Base-by-base conservation (phyloP, 2,888 invertebrate species). In the Lasioglossum pauxillum region DNA sequence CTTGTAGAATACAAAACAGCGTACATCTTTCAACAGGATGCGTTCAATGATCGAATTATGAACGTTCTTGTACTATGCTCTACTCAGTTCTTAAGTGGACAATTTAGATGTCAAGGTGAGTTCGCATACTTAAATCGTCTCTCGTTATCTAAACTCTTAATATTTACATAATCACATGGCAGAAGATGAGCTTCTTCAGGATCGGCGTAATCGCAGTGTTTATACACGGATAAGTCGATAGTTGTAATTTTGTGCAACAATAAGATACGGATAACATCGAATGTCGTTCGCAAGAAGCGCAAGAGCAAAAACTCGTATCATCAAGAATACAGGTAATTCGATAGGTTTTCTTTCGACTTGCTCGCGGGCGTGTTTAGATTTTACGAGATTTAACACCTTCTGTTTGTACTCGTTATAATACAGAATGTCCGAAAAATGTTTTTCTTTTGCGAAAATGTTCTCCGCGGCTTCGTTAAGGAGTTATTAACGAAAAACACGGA, bases 121-220 rank as follows among this genome's bases (percentile, higher is more conserved):
- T 80, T 73, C 67, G 23, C 10, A 12, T 27, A 60, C 1, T 16
- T 5, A 60, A 27, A 14, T 27, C 60, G 14, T 60, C 27, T 2
- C 27, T 27, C 60, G 4, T 60, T 27, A 60, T 60, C 60, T 38
- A 46, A 69, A 67, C 73, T 49, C 27, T 83, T 75, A 64, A 67
- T 23, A 53, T 77, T 67, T 44, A 57, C 14, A 23, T 8, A 46
- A 41, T 78, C 82, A 83, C 49, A 83, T 67, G 57, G 74, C 74
- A 38, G 60, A 14, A 16, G 60, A 60, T 27, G 1, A 60, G 27
- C 27, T 60, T 31, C 27, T 16, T 27, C 60, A 16, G 27, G 60
- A 60, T 60, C 27, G 27, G 12, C 60, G 5, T 14, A 19, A 35
- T 2, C 2, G 16, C 7, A 14, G 44, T 73, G 12, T 16, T 27